Conservation (phyloP, 2,888 invertebrate genomes). For the Alviniconcha strummeri region DNA sequence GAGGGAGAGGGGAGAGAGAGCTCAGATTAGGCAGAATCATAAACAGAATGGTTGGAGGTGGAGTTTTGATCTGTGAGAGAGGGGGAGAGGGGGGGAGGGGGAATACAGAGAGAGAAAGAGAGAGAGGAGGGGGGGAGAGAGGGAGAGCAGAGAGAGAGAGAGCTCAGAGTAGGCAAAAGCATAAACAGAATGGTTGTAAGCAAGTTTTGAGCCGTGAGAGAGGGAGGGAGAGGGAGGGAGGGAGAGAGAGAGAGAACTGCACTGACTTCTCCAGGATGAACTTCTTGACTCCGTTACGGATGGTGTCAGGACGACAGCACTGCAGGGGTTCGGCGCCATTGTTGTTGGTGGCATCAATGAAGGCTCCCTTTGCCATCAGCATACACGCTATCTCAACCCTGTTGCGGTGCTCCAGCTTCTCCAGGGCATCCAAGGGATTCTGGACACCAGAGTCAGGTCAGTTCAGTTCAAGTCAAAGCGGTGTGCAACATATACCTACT, state of each 20-base stretch:
- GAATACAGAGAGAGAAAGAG: background rate
- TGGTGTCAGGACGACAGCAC: conserved; percentile 22
- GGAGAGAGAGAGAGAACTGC: background rate
- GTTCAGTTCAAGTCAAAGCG: background rate
- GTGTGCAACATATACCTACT: too few relatives aligned
- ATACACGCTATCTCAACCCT: conserved; percentile 19
- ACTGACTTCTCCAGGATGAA: conserved; percentile 29
- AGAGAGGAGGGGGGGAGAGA: background rate
- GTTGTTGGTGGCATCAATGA: conserved; percentile 18
- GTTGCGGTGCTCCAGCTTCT: conserved; percentile 24
- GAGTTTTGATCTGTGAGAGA: too few relatives aligned
- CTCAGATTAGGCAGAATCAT: background rate
- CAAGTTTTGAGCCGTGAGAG: too few relatives aligned
- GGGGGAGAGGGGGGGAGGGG: background rate
- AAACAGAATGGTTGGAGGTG: background rate
- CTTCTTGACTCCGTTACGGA: conserved; percentile 18
- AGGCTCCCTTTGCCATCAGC: conserved; percentile 32
- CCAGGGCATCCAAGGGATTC: conserved; percentile 14
- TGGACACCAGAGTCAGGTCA: background rate
- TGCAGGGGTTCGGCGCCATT: conserved; percentile 24
- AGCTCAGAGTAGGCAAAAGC: background rate
- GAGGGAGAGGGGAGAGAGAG: background rate
- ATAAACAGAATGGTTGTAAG: background rate
- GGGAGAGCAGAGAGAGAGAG: background rate
- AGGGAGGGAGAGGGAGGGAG: background rate